These are phyloP conservation scores for Syrmaticus mikado DNA, from an alignment of 2,113 vertebrate species.

Conservation along the genomic window DNA sequence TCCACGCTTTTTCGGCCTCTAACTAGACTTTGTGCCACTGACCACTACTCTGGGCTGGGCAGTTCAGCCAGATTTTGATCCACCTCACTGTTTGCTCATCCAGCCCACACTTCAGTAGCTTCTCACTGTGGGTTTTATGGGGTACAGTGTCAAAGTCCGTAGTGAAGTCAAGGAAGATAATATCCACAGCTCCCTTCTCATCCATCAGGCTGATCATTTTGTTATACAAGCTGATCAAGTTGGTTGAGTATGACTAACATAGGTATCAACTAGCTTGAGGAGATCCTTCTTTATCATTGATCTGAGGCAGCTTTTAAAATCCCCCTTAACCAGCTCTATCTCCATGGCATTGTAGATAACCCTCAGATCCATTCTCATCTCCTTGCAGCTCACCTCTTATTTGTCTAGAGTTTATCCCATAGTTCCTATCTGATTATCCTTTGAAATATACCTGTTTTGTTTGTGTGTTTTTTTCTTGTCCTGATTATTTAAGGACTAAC, in stretches of 20 bases:
- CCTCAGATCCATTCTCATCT: not conserved
- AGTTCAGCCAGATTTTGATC: no score
- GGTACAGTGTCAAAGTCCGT: no score
- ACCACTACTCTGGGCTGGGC: no score
- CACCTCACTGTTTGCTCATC: no score
- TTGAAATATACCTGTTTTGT: not conserved
- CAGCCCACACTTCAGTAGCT: no score
- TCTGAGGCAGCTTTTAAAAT: not conserved
- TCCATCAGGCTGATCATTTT: not conserved
- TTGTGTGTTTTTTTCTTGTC: not conserved
- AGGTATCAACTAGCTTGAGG: not conserved
- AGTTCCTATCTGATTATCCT: not conserved
- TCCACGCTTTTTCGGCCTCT: no score
- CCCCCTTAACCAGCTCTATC: accelerated
- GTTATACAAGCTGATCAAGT: not conserved
- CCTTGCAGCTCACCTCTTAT: not conserved
- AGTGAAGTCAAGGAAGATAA: no score
- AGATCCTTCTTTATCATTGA: not conserved
- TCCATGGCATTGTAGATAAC: not conserved
- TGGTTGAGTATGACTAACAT: not conserved
- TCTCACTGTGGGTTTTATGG: no score
- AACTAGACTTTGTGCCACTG: no score
- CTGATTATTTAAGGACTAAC: not conserved
- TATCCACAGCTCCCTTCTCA: not conserved
- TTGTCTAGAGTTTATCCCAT: not conserved